Percentiles rank a stretch among this genome's conserved stretches.
Evolutionary conservation across 2,113 vertebrate genomes (phyloP).

Genomic region (Tricholaema leucomelas): DNA sequence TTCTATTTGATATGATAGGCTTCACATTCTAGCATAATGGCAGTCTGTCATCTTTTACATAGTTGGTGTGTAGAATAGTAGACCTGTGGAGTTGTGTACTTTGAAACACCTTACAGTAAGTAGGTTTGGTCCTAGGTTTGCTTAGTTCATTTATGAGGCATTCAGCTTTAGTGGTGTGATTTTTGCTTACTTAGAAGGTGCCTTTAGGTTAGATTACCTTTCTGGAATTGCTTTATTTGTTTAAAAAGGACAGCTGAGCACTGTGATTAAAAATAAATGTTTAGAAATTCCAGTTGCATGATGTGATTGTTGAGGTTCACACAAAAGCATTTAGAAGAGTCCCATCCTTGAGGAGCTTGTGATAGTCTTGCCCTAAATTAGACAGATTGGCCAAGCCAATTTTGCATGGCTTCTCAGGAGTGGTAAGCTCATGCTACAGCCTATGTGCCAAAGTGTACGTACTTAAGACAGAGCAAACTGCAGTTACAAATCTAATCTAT

Average conservation of each 20-base stretch:
- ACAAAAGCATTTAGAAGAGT: not conserved
- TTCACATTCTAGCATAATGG: not conserved
- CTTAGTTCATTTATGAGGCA: rapidly evolving
- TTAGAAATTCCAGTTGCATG: not conserved
- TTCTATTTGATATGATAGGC: not conserved
- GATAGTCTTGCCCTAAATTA: not conserved
- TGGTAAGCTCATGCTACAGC: not conserved
- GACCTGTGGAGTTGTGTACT: not conserved
- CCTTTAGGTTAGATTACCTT: not conserved
- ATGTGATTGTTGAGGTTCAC: not conserved
- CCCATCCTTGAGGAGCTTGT: not conserved
- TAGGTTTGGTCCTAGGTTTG: not conserved
- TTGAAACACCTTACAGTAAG: rapidly evolving
- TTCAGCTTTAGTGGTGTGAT: not conserved
- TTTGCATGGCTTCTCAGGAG: not conserved
- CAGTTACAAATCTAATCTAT: not conserved
- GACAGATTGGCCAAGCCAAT: not conserved
- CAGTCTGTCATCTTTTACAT: rapidly evolving
- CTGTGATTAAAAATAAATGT: not conserved
- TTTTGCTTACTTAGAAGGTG: not conserved
- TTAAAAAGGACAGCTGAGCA: not conserved
- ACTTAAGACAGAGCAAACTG: not conserved
- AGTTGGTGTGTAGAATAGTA: not conserved
- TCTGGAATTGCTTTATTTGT: not conserved
- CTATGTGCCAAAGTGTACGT: not conserved